Evolutionary conservation across 2,113 vertebrate genomes (phyloP).

Genomic region (Meriones unguiculatus): DNA sequence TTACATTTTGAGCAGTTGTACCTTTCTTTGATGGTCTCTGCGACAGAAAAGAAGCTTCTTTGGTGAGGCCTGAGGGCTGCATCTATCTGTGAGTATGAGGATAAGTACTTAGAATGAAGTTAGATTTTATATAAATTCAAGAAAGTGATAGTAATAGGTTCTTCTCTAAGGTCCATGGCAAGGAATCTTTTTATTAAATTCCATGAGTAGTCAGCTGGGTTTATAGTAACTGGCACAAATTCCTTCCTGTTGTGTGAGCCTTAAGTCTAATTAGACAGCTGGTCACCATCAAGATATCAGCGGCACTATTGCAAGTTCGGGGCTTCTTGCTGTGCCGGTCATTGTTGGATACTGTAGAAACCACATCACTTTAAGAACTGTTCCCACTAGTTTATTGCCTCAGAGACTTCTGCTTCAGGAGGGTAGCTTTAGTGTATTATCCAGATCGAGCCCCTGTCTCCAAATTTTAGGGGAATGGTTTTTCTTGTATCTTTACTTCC

Average conservation of each 20-base stretch:
- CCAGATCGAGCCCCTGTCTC: background rate
- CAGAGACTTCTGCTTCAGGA: background rate
- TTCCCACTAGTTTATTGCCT: background rate
- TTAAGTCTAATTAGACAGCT: background rate
- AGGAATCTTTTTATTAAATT: background rate
- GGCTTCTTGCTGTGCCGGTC: too few species aligned
- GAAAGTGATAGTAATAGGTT: background rate
- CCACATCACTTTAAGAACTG: background rate
- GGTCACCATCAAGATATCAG: background rate
- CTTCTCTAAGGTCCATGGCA: background rate
- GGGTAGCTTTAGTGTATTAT: background rate
- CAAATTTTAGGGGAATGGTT: background rate
- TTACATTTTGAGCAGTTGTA: background rate
- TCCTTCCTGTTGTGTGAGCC: too few species aligned
- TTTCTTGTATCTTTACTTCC: background rate
- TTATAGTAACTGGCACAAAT: background rate
- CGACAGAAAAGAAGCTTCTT: background rate
- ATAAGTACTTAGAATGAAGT: background rate
- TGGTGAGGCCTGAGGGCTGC: background rate
- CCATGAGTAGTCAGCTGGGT: background rate
- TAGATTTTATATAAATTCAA: background rate
- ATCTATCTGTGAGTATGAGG: background rate
- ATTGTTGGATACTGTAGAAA: background rate
- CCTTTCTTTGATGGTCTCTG: too few species aligned
- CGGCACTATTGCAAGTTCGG: background rate